Evolutionary conservation across 2,888 invertebrate species (phyloP).

Genomic region (Andrena praecox): DNA sequence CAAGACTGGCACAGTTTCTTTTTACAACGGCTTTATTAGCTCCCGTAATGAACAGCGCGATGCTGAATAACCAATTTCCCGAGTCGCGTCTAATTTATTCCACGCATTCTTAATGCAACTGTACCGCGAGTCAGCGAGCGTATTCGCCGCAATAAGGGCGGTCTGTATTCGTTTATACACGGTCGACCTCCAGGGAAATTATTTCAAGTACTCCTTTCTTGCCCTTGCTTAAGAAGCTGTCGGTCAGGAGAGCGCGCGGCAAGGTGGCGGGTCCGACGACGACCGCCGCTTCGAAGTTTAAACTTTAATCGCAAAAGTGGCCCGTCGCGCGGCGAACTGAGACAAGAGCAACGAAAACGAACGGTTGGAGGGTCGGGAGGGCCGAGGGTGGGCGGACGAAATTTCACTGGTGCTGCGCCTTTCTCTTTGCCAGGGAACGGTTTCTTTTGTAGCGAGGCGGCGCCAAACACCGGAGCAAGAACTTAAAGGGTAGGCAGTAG

Average conservation of each 20-base stretch:
- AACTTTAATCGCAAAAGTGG: constrained; percentile 70
- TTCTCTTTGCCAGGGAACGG: constrained; percentile 18
- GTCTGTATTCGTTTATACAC: constrained; percentile 51
- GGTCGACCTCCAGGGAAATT: constrained; percentile 61
- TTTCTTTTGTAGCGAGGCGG: constrained; percentile 22
- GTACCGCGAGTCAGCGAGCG: not conserved
- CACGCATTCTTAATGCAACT: constrained; percentile 28
- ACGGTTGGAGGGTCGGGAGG: not conserved
- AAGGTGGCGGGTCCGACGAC: constrained; percentile 22
- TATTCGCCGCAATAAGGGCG: constrained; percentile 42
- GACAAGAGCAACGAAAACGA: constrained; percentile 43
- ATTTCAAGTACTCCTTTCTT: constrained; percentile 64
- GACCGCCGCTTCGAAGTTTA: constrained; percentile 53
- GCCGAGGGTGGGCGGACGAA: not conserved
- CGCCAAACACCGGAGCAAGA: constrained; percentile 2
- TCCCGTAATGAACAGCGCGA: constrained; percentile 5
- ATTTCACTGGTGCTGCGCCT: constrained; percentile 12
- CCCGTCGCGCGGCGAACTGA: constrained; percentile 48
- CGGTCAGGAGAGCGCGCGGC: constrained; percentile 41
- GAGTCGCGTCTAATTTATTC: constrained; percentile 32
- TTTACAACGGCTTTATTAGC: constrained; percentile 10
- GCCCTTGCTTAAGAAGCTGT: constrained; percentile 60
- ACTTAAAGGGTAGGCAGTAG: constrained; percentile 13
- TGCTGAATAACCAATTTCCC: constrained; percentile 15
- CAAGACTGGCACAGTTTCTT: not conserved